These are phyloP conservation scores for Rissa tridactyla DNA, from an alignment of 2,113 vertebrate species.

Conservation along the genomic window DNA sequence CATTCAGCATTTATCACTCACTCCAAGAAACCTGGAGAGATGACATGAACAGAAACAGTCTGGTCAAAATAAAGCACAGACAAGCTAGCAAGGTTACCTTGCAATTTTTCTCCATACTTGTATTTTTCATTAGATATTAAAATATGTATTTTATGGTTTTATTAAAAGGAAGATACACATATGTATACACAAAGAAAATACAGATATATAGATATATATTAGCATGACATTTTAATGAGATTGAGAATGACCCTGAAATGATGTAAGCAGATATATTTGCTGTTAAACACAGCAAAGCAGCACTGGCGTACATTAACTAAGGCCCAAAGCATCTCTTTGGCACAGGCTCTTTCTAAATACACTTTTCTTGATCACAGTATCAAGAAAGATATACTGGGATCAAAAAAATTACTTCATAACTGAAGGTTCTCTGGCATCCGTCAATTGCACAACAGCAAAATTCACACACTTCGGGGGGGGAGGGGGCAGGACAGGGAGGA, in stretches of 20 bases:
- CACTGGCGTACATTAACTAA: not conserved
- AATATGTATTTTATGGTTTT: not conserved
- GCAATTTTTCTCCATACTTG: not conserved
- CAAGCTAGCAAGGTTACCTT: not conserved
- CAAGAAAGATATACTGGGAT: not conserved
- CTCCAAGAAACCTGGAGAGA: not conserved
- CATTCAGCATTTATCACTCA: not conserved
- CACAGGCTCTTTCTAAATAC: not conserved
- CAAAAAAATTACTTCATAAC: not conserved
- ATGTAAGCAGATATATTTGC: not conserved
- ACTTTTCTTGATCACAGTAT: not conserved
- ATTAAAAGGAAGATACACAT: not conserved
- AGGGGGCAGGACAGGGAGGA: too few species aligned
- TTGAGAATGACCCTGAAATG: not conserved
- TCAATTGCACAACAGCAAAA: not conserved
- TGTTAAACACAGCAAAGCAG: not conserved
- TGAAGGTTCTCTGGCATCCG: not conserved
- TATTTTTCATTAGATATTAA: not conserved
- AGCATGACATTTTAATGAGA: not conserved
- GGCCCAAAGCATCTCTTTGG: not conserved
- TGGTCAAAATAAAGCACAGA: not conserved
- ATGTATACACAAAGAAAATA: not conserved
- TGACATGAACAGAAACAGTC: not conserved
- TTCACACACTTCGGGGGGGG: rapidly evolving
- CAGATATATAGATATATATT: not conserved